Percentiles rank a stretch among this genome's conserved stretches.
Evolutionary conservation across 1,140 invertebrate species (phyloP).

Genomic region (Trichonephila clavipes): DNA sequence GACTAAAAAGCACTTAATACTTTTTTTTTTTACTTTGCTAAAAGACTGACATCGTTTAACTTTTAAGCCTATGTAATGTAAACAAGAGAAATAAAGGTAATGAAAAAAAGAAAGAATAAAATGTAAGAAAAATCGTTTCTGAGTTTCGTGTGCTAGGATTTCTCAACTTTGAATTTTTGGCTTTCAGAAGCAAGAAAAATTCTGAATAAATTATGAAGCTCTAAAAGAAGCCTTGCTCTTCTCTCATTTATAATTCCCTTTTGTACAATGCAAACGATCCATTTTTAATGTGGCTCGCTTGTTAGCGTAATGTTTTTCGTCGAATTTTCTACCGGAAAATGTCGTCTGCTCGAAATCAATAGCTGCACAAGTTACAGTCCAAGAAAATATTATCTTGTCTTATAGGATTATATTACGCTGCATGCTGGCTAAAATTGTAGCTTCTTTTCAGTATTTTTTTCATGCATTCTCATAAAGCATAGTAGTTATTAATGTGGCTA

Average conservation of each 20-base stretch:
- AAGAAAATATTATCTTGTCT: conserved; percentile 13
- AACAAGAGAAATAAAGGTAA: conserved; percentile 39
- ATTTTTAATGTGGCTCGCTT: conserved; percentile 68
- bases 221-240: conserved; percentile 5
- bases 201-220: conserved; percentile 66
- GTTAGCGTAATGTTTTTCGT: conserved; percentile 49
- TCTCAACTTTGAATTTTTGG: conserved; percentile 48
- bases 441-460: conserved; percentile 17
- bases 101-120: neutral
- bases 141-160: conserved; percentile 11
- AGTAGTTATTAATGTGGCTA: neutral
- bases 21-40: neutral
- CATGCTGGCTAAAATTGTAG: conserved; percentile 16
- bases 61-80: conserved; percentile 55
- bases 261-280: conserved; percentile 62
- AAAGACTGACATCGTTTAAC: conserved; percentile 56
- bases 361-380: neutral
- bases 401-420: conserved; percentile 24
- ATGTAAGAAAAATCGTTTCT: neutral
- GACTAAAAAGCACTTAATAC: neutral
- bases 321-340: conserved; percentile 46
- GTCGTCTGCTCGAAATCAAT: conserved; percentile 49
- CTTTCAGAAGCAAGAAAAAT: conserved; percentile 55
- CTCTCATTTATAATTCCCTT: conserved; percentile 69
- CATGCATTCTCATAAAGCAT: neutral